Conservation (phyloP, 2,113 vertebrate species). For the Callospermophilus lateralis region DNA sequence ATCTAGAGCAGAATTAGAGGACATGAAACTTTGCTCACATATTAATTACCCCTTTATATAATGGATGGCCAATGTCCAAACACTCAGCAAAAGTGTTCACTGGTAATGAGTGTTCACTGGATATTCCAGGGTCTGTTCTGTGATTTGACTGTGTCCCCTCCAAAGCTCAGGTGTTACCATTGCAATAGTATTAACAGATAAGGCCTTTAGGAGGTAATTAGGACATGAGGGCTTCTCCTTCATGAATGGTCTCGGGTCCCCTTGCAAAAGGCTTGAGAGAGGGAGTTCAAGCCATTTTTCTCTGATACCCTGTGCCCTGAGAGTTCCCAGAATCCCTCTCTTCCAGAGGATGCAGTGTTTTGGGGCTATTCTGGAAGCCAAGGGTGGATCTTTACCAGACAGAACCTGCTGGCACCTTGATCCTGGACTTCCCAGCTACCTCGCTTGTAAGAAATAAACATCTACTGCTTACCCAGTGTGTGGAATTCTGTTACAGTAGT, state of each 20-base stretch:
- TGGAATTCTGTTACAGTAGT: not conserved
- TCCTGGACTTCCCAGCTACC: not conserved
- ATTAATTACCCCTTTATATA: not conserved
- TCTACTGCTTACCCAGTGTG: not conserved
- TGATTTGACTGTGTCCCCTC: not conserved
- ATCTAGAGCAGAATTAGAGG: not conserved
- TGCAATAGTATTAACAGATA: not conserved
- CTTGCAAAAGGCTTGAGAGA: not conserved
- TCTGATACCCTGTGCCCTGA: rapidly evolving
- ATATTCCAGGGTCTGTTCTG: not conserved
- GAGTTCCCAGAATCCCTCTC: not conserved
- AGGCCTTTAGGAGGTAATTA: not conserved
- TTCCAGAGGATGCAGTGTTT: not conserved
- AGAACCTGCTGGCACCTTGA: not conserved
- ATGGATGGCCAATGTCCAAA: not conserved
- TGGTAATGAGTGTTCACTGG: too few relatives aligned
- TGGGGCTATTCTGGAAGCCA: not conserved
- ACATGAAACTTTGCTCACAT: not conserved
- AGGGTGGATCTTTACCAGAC: not conserved
- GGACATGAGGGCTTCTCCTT: rapidly evolving
- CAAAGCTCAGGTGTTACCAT: not conserved
- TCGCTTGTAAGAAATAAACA: not conserved
- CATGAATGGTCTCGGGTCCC: not conserved
- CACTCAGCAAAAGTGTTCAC: not conserved
- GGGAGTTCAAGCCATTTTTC: not conserved